phyloP scores from a whole-genome alignment of 2,888 invertebrate species.

The Fragum fragum region DNA sequence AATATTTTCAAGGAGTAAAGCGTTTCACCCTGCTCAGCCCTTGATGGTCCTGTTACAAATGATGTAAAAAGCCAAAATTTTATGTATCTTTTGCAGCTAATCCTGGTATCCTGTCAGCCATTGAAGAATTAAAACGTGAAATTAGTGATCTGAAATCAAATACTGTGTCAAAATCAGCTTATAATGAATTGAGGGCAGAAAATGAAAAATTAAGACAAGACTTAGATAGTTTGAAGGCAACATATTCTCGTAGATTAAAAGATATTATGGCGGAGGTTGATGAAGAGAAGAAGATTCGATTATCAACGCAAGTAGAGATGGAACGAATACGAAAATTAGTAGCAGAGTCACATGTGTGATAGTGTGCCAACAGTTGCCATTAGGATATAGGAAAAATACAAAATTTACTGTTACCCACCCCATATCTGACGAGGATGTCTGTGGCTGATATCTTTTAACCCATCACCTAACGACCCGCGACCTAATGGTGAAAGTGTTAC shows the following conservation, averaged over 20 bases:
- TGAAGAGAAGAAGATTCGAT: slow-evolving; percentile 87
- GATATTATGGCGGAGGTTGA: slow-evolving; percentile 85
- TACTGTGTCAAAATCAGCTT: slow-evolving; percentile 90
- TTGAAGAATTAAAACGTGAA: slow-evolving; percentile 79
- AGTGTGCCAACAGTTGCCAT: background rate
- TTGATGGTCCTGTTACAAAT: no score
- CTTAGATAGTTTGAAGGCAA: slow-evolving; percentile 75
- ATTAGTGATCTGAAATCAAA: slow-evolving; percentile 75
- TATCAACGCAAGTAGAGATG: slow-evolving; percentile 87
- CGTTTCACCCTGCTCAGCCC: no score
- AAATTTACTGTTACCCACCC: no score
- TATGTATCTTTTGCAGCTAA: slow-evolving; percentile 17
- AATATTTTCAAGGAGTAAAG: no score
- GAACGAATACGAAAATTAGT: slow-evolving; percentile 85
- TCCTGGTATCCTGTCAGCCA: slow-evolving; percentile 61
- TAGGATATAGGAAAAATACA: background rate
- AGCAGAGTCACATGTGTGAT: slow-evolving; percentile 78
- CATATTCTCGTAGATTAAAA: slow-evolving; percentile 77
- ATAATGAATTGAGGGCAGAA: slow-evolving; percentile 91
- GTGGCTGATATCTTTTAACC: no score
- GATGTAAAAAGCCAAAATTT: background rate
- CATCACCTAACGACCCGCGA: no score
- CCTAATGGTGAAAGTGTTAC: no score
- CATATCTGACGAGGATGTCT: no score
- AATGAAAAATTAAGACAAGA: slow-evolving; percentile 80